Evolutionary conservation across 2,888 invertebrate genomes (phyloP).

Genomic region (Aphidius colemani): DNA sequence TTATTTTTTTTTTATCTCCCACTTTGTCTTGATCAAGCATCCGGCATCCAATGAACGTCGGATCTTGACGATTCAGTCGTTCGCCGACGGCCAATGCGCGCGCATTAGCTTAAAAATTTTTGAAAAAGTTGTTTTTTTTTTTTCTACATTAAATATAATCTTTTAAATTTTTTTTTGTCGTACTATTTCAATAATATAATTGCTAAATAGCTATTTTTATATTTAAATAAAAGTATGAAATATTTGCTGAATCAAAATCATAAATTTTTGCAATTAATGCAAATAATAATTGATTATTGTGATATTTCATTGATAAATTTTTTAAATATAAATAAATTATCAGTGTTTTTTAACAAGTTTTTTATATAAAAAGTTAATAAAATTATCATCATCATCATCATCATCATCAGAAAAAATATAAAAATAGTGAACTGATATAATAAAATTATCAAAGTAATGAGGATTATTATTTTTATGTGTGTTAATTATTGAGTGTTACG

Average conservation of each 20-base stretch:
- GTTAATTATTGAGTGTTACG: neutral
- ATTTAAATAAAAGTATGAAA: too few species aligned
- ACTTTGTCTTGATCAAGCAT: slow-evolving; percentile 25
- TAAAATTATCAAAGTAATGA: slow-evolving; percentile 5
- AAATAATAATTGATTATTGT: too few species aligned
- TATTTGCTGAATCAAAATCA: too few species aligned
- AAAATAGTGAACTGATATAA: neutral
- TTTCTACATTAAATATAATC: too few species aligned
- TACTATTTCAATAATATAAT: neutral
- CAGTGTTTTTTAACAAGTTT: too few species aligned
- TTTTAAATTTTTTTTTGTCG: neutral
- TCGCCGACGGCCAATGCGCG: slow-evolving; percentile 45
- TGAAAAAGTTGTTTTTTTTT: neutral
- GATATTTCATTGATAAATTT: too few species aligned
- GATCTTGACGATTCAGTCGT: slow-evolving; percentile 51
- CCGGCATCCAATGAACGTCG: slow-evolving; percentile 27
- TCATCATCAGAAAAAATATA: neutral
- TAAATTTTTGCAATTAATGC: too few species aligned
- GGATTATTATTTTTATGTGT: neutral
- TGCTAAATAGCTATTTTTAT: too few species aligned
- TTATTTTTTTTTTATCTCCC: slow-evolving; percentile 22
- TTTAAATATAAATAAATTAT: too few species aligned
- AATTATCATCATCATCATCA: neutral
- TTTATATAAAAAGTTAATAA: neutral
- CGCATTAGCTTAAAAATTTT: slow-evolving; percentile 31